Conservation (phyloP, 1,140 invertebrate species). For the Adelges cooleyi region DNA sequence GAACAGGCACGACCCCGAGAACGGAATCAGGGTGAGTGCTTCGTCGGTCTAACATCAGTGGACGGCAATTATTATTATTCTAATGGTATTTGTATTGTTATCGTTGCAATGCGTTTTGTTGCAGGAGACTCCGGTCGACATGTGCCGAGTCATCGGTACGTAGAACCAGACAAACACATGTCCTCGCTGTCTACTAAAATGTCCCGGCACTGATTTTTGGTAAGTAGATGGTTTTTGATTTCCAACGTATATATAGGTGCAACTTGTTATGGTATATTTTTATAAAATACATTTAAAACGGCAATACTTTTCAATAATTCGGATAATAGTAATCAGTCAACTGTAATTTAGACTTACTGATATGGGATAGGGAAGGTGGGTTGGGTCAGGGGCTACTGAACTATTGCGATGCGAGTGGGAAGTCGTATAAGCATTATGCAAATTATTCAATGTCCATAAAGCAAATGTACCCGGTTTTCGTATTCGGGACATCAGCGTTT, state of each 20-base stretch:
- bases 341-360: too few relatives aligned
- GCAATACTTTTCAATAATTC: too few relatives aligned
- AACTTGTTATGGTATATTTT: background rate
- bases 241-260: background rate
- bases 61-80: background rate
- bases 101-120: background rate
- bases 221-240: background rate
- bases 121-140: conserved; percentile 15
- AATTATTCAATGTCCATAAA: too few relatives aligned
- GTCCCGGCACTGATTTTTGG: background rate
- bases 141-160: conserved; percentile 19
- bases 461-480: too few relatives aligned
- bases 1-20: conserved; percentile 21
- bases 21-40: conserved; percentile 16
- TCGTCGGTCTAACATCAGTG: background rate
- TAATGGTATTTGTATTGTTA: background rate
- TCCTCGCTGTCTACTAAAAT: background rate
- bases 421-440: too few relatives aligned
- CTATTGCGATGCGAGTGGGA: too few relatives aligned
- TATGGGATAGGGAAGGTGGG: too few relatives aligned
- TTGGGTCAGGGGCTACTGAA: too few relatives aligned
- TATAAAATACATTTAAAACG: too few relatives aligned
- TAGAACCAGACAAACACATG: background rate
- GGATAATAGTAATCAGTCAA: too few relatives aligned
- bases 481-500: too few relatives aligned